These are phyloP conservation scores for Nemurella pictetii DNA, from an alignment of 2,888 invertebrate species.

Conservation along the genomic window DNA sequence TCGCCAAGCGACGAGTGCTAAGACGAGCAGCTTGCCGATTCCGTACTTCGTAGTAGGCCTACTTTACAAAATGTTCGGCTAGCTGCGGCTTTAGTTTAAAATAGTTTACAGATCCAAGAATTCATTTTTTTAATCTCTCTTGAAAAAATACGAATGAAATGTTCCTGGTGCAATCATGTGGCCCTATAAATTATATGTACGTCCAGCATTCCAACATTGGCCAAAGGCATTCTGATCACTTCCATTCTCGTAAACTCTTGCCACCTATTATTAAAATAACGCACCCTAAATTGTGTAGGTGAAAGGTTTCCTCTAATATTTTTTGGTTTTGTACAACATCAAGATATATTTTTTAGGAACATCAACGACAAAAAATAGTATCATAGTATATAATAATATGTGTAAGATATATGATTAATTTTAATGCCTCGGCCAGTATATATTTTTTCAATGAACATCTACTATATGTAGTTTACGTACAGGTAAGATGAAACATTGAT, in stretches of 20 bases:
- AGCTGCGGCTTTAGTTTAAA: background rate
- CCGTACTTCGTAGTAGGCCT: background rate
- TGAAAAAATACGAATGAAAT: background rate
- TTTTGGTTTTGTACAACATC: conserved; percentile 24
- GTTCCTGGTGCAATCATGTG: background rate
- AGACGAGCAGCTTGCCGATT: background rate
- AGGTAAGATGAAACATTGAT: background rate
- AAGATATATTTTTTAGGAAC: conserved; percentile 30
- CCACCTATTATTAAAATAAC: background rate
- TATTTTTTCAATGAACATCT: conserved; percentile 1
- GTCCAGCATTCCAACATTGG: background rate
- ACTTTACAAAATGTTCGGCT: background rate
- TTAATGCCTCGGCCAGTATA: conserved; percentile 20
- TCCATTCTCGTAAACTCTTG: conserved; percentile 1
- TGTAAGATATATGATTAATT: background rate
- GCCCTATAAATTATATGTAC: background rate
- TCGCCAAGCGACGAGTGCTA: background rate
- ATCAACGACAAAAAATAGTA: conserved; percentile 25
- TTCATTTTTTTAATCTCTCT: background rate
- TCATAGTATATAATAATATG: background rate
- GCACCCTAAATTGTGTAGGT: background rate
- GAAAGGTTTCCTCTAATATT: conserved; percentile 3
- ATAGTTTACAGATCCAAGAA: background rate
- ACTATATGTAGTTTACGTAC: background rate
- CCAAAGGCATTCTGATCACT: background rate